phyloP scores from a whole-genome alignment of 2,888 invertebrate genomes.

The Andricus curvator region DNA sequence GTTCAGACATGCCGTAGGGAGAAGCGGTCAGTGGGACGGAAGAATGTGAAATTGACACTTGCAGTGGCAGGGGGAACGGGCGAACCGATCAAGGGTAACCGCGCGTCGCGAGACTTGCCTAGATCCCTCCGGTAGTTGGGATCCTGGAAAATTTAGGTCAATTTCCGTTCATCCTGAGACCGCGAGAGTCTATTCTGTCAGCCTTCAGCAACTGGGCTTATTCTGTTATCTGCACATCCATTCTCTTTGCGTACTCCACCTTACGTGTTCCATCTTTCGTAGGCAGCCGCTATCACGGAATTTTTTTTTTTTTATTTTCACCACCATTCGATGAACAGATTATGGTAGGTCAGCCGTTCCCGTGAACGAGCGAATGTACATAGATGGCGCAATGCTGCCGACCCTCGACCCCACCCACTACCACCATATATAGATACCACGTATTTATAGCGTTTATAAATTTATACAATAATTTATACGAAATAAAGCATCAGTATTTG shows the following conservation, averaged over 20 bases:
- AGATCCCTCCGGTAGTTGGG: slow-evolving; percentile 15
- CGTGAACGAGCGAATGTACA: slow-evolving; percentile 78
- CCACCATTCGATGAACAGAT: slow-evolving; percentile 70
- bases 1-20: slow-evolving; percentile 51
- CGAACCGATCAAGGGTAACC: too few species aligned
- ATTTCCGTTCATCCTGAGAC: slow-evolving; percentile 63
- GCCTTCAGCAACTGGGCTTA: slow-evolving; percentile 63
- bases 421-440: slow-evolving; percentile 74
- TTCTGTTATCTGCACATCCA: slow-evolving; percentile 75
- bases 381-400: slow-evolving; percentile 56
- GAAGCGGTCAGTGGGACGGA: too few species aligned
- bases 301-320: slow-evolving; percentile 57
- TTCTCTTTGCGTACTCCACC: slow-evolving; percentile 62
- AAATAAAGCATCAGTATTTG: slow-evolving; percentile 79
- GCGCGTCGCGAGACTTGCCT: too few species aligned
- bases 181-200: slow-evolving; percentile 51
- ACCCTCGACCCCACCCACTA: too few species aligned
- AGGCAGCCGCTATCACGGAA: slow-evolving; percentile 64
- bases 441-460: slow-evolving; percentile 79
- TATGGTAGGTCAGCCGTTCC: slow-evolving; percentile 77
- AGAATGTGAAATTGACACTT: too few species aligned
- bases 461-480: slow-evolving; percentile 79
- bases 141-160: slow-evolving; percentile 68
- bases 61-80: too few species aligned
- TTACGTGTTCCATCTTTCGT: slow-evolving; percentile 67